Percentiles rank a stretch among this genome's conserved stretches.
These are phyloP conservation scores for Zosterops lateralis DNA, from an alignment of 2,113 vertebrate species.

Conservation along the genomic window DNA sequence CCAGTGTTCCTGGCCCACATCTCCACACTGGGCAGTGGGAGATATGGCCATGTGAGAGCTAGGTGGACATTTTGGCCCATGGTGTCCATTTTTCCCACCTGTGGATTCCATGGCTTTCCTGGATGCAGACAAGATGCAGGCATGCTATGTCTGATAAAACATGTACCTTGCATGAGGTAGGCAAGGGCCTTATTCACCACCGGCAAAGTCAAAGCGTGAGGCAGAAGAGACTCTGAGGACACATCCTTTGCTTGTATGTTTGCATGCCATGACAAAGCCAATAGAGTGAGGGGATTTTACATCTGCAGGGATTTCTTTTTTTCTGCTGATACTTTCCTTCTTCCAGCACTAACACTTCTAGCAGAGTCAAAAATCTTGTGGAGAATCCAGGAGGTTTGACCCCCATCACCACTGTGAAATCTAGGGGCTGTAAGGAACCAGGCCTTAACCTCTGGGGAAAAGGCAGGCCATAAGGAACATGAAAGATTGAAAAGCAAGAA, in stretches of 20 bases:
- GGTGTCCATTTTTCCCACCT: not conserved
- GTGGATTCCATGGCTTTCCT: not conserved
- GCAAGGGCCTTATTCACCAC: not conserved
- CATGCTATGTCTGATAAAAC: not conserved
- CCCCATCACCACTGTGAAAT: not conserved
- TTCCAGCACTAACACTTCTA: not conserved
- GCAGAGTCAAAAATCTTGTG: not conserved
- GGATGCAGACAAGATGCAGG: fast-evolving
- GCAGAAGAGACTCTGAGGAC: not conserved
- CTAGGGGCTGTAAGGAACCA: not conserved
- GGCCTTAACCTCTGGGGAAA: not conserved
- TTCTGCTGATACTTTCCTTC: not conserved
- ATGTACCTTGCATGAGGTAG: not conserved
- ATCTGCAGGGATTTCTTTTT: not conserved
- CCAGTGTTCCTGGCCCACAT: not conserved
- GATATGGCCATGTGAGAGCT: not conserved
- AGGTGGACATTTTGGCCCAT: not conserved
- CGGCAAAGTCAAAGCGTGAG: not conserved
- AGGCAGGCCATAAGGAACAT: not conserved
- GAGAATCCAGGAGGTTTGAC: not conserved
- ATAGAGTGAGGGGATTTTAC: not conserved
- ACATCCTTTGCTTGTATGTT: not conserved
- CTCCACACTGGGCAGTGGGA: fast-evolving
- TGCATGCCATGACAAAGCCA: not conserved
- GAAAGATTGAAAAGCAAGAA: not conserved